phyloP scores from a whole-genome alignment of 2,797 vertebrate species.

The Lithobates sylvaticus region DNA sequence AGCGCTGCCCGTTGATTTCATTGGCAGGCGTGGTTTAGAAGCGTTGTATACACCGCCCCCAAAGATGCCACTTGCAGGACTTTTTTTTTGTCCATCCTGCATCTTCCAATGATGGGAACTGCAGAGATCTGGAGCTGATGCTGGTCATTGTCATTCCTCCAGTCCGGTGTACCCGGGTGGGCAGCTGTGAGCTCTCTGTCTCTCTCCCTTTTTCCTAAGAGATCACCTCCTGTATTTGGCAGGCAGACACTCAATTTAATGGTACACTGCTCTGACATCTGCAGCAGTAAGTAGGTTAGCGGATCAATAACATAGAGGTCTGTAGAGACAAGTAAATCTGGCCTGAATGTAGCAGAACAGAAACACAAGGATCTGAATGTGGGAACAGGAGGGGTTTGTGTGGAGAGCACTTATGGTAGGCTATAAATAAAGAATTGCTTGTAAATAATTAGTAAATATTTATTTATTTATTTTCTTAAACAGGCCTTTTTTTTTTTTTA shows the following conservation, averaged over 20 bases:
- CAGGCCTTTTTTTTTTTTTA: no score
- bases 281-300: slow-evolving; percentile 9
- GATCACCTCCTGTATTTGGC: background rate
- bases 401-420: background rate
- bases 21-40: no score
- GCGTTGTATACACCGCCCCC: no score
- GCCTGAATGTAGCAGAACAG: background rate
- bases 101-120: background rate
- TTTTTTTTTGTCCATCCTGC: no score
- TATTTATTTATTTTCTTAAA: no score
- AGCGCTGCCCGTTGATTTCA: no score
- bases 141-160: background rate
- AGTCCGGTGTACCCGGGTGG: background rate
- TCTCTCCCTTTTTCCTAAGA: background rate
- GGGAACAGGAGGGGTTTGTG: background rate
- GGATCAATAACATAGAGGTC: slow-evolving; percentile 24
- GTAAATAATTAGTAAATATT: no score
- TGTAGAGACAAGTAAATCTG: background rate
- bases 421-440: no score
- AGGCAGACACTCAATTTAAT: slow-evolving; percentile 1
- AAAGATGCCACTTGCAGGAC: no score
- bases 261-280: slow-evolving; percentile 1
- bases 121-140: background rate
- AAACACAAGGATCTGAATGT: background rate
- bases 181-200: background rate